phyloP scores from a whole-genome alignment of 2,113 vertebrate genomes.

The Theropithecus gelada region DNA sequence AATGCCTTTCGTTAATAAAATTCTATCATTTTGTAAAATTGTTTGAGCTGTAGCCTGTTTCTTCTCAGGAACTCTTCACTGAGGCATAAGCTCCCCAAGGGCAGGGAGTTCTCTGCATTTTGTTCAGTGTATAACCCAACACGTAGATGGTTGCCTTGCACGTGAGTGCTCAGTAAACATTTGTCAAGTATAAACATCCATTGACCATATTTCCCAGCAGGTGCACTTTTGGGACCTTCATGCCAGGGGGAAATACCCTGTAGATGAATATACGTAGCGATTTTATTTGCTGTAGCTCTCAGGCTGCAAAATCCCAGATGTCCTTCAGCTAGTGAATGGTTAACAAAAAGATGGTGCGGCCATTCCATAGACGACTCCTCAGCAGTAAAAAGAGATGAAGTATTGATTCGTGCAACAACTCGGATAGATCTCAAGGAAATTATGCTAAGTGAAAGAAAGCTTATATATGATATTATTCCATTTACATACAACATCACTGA shows the following conservation, averaged over 20 bases:
- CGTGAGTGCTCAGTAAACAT: background rate
- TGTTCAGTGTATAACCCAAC: background rate
- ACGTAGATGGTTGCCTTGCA: background rate
- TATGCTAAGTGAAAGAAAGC: background rate
- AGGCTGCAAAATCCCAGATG: background rate
- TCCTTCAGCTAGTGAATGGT: background rate
- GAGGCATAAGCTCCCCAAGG: background rate
- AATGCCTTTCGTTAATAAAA: background rate
- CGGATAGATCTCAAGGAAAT: background rate
- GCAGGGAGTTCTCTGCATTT: background rate
- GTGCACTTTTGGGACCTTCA: background rate
- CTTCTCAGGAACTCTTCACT: too few species aligned
- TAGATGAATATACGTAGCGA: background rate
- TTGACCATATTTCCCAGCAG: background rate
- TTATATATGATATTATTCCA: background rate
- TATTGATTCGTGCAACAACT: background rate
- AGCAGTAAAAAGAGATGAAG: background rate
- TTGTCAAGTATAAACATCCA: background rate
- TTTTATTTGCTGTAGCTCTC: background rate
- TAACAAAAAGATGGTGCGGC: background rate
- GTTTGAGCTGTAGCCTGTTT: background rate
- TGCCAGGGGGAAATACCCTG: background rate
- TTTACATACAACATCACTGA: background rate
- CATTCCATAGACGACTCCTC: background rate
- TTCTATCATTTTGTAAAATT: background rate